Evolutionary conservation across 2,888 invertebrate genomes (phyloP), one percentile per base, ranked within the genome.

Genomic region (Copidosoma aretas): DNA sequence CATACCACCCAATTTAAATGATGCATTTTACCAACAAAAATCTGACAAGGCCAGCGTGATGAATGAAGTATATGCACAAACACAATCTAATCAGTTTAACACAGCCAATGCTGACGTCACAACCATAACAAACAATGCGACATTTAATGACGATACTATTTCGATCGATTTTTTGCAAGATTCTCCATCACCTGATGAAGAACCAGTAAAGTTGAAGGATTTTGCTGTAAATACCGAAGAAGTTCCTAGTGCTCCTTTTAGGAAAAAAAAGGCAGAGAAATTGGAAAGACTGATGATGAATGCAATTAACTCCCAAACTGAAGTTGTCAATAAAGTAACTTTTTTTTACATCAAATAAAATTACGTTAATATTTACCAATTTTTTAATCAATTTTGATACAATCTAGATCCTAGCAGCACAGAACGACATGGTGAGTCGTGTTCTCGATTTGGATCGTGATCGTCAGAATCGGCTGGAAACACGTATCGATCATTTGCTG

Each of bases 241-340:
- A 19, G 67, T 78, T 21, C 83, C 83, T 0, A 75, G 77, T 66
- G 82, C 73, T 19, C 84, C 84, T 14, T 67, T 81, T 8, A 77
- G 84, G 46, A 82, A 80, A 49, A 84, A 84, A 69, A 84, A 82
- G 60, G 80, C 77, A 4, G 81, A 83, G 43, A 83, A 84, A 69
- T 65, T 84, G 41, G 84, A 84, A 63, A 80, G 81, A 52, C 74
- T 84, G n/a, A 78, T 84, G 75, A 61, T 83, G 32, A 81, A 73
- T 70, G 84, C 84, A 1, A 82, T 84, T 21, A 82, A 76, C 71
- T 82, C 82, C 5, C 84, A 84, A 67, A 83, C 76, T 60, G 84
- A 84, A 71, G 83, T 82, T 8, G 82, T 84, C 8, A 82, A 83
- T 73, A 84, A 82, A 78, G 82, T 81, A 75, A 59, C 56, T 53